Conservation (phyloP, 2,113 vertebrate genomes). For the Engystomops pustulosus region DNA sequence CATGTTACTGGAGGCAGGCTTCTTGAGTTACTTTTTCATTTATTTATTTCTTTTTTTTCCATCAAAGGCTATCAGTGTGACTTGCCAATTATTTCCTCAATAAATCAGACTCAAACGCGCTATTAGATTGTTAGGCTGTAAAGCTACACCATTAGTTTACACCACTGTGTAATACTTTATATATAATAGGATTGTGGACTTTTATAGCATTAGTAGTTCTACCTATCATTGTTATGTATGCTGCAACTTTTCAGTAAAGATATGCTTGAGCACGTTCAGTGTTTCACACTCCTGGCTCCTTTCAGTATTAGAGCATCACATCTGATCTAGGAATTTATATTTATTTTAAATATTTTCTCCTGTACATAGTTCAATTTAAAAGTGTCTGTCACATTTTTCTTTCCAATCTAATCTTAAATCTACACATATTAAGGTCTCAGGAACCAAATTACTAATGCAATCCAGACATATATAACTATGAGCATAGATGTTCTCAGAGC, state of each 20-base stretch:
- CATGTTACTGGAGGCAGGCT: background rate
- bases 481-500: constrained; percentile 7
- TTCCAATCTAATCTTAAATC: constrained; percentile 42
- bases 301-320: constrained; percentile 40
- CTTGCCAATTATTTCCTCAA: background rate
- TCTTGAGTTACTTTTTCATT: background rate
- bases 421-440: constrained; percentile 25
- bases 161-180: background rate
- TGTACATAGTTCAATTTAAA: constrained; percentile 39
- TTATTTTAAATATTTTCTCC: constrained; percentile 49
- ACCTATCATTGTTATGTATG: constrained; percentile 13
- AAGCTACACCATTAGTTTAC: background rate
- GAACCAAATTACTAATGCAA: constrained; percentile 14
- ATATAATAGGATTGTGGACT: background rate
- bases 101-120: background rate
- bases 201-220: constrained; percentile 1
- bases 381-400: constrained; percentile 43
- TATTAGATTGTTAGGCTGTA: background rate
- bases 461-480: constrained; percentile 2
- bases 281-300: constrained; percentile 30
- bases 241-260: constrained; percentile 12
- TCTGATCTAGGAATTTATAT: constrained; percentile 38
- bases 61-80: background rate
- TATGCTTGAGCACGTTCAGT: constrained; percentile 39
- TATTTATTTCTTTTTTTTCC: too few relatives aligned